Base-by-base conservation (phyloP, 2,113 vertebrate species). In the Ahaetulla prasina region DNA sequence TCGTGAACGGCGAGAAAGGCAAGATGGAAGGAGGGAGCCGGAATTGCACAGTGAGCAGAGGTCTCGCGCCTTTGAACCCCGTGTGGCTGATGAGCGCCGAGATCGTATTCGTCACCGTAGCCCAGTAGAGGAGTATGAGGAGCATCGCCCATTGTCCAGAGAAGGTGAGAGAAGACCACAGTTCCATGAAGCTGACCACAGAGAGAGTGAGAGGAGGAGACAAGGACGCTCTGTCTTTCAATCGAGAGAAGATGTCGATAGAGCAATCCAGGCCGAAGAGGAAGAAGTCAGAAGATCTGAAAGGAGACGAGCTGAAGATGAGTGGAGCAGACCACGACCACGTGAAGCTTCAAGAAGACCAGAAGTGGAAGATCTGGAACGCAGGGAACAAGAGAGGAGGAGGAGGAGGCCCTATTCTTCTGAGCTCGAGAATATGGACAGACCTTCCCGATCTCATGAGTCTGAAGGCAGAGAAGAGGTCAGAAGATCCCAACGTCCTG, bases 131-230 rank as follows among this genome's bases (percentile, higher is more conserved):
- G 55, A 10, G 0, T 0, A 8, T 53, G 23, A 84, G 3, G 89
- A 89, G 8, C 2, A 0, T 49, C 27, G 4, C n/a, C 35, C 63
- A 43, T 54, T 90, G 22, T 74, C 49, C 35, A 4, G 1, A 49
- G 0, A 0, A 0, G 0, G 30, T 0, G 0, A 3, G 8, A 3
- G 68, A 4, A 0, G 52, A 1, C 0, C 0, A 0, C 5, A 2
- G 45, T 16, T 25, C 1, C 63, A 1, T 0, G 2, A 2, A 3
- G 10, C 3, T 0, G 90, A 14, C 0, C 49, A 0, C 53, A 87
- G 7, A 5, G 90, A 85, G 10, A 9, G 1, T 0, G 47, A 63
- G 0, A 3, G 10, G 16, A 53, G 30, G 16, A 16, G 53, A 16
- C 27, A 14, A 25, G 25, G 1, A 0, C 23, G 8, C 1, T n/a